Conservation (phyloP, 1,140 invertebrate genomes). For the Caenorhabditis tropicalis region DNA sequence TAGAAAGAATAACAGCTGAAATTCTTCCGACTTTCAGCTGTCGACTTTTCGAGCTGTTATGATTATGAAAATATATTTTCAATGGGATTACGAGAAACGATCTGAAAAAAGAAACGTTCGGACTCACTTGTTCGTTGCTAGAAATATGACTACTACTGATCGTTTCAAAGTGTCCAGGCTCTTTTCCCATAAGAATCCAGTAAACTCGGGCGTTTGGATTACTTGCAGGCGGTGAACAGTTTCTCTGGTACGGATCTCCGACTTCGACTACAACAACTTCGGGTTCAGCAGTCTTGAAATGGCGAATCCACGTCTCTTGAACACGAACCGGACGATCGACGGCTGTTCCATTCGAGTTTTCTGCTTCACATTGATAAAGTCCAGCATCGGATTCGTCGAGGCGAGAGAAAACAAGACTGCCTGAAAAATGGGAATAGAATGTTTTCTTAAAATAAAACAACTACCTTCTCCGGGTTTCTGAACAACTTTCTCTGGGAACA, state of each 20-base stretch:
- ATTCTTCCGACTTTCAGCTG: too few relatives aligned
- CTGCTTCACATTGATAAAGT: slow-evolving; percentile 94
- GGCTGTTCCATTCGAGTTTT: slow-evolving; percentile 90
- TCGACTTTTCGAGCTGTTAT: too few relatives aligned
- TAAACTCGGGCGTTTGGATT: slow-evolving; percentile 64
- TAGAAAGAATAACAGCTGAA: too few relatives aligned
- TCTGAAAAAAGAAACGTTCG: background rate
- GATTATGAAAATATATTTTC: too few relatives aligned
- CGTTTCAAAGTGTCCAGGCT: slow-evolving; percentile 64
- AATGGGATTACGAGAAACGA: slow-evolving; percentile 31
- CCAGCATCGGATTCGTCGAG: slow-evolving; percentile 75
- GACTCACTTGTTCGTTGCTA: slow-evolving; percentile 70
- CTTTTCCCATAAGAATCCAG: slow-evolving; percentile 67
- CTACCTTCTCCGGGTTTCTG: slow-evolving; percentile 80
- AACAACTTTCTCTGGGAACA: slow-evolving; percentile 84
- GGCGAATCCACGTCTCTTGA: slow-evolving; percentile 79
- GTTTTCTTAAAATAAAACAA: background rate
- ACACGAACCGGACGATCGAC: slow-evolving; percentile 93
- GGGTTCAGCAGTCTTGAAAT: slow-evolving; percentile 60
- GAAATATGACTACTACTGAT: slow-evolving; percentile 71
- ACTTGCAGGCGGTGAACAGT: slow-evolving; percentile 66
- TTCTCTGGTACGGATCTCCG: slow-evolving; percentile 66
- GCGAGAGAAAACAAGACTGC: slow-evolving; percentile 80
- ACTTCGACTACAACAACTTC: slow-evolving; percentile 69
- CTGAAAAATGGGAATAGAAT: slow-evolving; percentile 81